Evolutionary conservation across 2,113 vertebrate species (phyloP).

Genomic region (Trematocara stigmaticum): DNA sequence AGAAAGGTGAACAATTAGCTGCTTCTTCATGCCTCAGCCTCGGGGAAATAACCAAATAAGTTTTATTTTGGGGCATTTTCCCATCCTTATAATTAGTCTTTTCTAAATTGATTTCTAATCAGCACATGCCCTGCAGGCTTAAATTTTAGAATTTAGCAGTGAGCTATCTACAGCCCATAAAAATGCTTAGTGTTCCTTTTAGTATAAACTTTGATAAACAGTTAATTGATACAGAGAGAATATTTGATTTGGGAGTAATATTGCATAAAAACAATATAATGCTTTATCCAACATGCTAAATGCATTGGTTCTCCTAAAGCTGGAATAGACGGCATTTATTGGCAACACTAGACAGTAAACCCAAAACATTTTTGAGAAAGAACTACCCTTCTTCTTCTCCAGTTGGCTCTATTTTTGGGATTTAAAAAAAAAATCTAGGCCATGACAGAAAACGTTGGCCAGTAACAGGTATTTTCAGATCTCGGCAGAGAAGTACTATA

Average conservation of each 20-base stretch:
- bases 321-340: background rate
- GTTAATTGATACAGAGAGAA: background rate
- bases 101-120: background rate
- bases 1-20: background rate
- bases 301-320: background rate
- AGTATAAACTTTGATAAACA: background rate
- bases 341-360: background rate
- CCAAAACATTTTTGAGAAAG: background rate
- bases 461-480: background rate
- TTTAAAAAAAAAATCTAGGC: background rate
- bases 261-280: fast-evolving
- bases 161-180: background rate
- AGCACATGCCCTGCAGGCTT: background rate
- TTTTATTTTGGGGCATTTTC: background rate
- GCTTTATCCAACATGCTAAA: background rate
- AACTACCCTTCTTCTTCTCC: background rate
- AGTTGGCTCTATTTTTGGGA: background rate
- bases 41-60: background rate
- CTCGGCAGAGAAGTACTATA: background rate
- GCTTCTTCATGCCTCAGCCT: background rate
- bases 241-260: background rate
- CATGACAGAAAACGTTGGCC: background rate
- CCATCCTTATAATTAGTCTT: background rate
- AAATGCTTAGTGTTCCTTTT: background rate
- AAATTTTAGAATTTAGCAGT: background rate